phyloP scores from a whole-genome alignment of 2,888 invertebrate species.

The Electrophaes corylata region DNA sequence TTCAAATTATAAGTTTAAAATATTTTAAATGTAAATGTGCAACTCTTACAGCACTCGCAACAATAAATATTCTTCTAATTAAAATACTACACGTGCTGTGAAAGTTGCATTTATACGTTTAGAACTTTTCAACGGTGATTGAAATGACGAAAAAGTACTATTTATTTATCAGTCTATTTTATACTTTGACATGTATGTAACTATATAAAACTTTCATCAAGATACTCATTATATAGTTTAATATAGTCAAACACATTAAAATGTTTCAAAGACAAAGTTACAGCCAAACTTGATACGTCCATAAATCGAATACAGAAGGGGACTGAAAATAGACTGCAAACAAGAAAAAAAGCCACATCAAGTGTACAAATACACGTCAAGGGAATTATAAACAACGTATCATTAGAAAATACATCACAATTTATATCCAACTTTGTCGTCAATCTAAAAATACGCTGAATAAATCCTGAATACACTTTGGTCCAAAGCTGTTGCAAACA shows the following conservation, averaged over 20 bases:
- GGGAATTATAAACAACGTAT: conserved; percentile 61
- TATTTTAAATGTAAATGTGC: too few relatives aligned
- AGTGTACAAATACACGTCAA: conserved; percentile 56
- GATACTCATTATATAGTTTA: background rate
- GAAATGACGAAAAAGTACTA: too few relatives aligned
- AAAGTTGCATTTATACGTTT: too few relatives aligned
- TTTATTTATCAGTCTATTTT: too few relatives aligned
- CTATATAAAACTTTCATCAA: too few relatives aligned
- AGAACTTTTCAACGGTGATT: too few relatives aligned
- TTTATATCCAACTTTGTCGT: conserved; percentile 69
- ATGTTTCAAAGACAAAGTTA: conserved; percentile 4
- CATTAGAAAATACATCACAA: conserved; percentile 60
- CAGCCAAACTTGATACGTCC: conserved; percentile 27
- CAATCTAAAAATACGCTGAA: conserved; percentile 64
- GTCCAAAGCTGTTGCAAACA: conserved; percentile 36
- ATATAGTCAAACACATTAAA: background rate
- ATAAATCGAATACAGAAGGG: conserved; percentile 35
- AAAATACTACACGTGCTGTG: too few relatives aligned
- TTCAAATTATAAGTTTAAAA: too few relatives aligned
- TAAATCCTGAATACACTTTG: conserved; percentile 44
- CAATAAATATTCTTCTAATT: too few relatives aligned
- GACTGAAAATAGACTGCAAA: conserved; percentile 47
- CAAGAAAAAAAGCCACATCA: conserved; percentile 46
- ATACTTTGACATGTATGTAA: too few relatives aligned
- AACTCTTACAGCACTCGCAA: too few relatives aligned